phyloP scores from a whole-genome alignment of 2,888 invertebrate species.

The Lithophane socia region DNA sequence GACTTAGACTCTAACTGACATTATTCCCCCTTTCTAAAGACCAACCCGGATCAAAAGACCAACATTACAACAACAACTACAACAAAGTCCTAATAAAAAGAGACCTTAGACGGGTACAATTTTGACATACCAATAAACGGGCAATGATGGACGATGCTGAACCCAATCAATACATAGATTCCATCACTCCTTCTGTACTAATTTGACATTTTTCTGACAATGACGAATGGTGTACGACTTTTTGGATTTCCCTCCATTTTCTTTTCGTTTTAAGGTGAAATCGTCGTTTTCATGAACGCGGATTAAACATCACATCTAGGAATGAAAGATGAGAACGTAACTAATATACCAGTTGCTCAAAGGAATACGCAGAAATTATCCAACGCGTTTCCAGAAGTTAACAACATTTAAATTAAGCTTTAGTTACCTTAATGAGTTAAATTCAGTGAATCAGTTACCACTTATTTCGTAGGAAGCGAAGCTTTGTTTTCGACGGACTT shows the following conservation, averaged over 20 bases:
- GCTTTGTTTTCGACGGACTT: neutral
- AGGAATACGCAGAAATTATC: neutral
- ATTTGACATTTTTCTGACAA: slow-evolving; percentile 75
- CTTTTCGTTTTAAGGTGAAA: slow-evolving; percentile 47
- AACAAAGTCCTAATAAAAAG: slow-evolving; percentile 18
- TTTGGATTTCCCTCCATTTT: slow-evolving; percentile 54
- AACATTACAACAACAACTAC: neutral
- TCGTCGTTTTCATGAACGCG: neutral
- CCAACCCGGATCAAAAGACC: slow-evolving; percentile 1
- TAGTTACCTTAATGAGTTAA: neutral
- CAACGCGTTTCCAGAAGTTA: neutral
- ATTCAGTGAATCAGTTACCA: neutral
- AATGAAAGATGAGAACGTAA: neutral
- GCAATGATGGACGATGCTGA: slow-evolving; percentile 68
- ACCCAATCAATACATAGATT: slow-evolving; percentile 70
- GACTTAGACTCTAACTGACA: neutral
- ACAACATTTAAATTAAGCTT: neutral
- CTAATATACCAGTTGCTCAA: neutral
- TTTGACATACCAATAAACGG: slow-evolving; percentile 57
- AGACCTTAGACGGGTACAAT: slow-evolving; percentile 46
- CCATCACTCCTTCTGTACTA: slow-evolving; percentile 69
- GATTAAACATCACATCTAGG: neutral
- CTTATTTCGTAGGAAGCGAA: neutral
- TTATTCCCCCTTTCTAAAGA: neutral
- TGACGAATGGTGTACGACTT: slow-evolving; percentile 67